phyloP scores from a whole-genome alignment of 1,140 invertebrate species.

The Choristoneura fumiferana region DNA sequence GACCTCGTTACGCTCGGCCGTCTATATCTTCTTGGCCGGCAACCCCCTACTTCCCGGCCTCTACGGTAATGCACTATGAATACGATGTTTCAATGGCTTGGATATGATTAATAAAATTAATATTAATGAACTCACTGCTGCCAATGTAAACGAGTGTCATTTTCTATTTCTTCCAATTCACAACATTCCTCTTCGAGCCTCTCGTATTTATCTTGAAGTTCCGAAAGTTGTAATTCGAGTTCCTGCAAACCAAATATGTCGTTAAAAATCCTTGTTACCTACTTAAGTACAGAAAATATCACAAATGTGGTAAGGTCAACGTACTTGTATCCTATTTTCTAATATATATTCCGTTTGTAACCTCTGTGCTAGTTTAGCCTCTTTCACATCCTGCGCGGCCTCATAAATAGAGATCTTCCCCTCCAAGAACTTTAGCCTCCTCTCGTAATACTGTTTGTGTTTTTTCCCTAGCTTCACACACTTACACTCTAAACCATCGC shows the following conservation, averaged over 20 bases:
- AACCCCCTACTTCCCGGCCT: no score
- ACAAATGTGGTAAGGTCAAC: conserved; percentile 5
- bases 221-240: conserved; percentile 76
- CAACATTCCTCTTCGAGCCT: conserved; percentile 82
- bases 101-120: conserved; percentile 3
- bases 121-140: conserved; percentile 75
- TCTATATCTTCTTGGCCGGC: no score
- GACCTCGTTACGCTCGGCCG: no score
- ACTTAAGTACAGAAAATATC: no score
- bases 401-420: conserved; percentile 80
- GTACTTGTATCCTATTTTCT: conserved; percentile 75
- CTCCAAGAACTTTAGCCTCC: conserved; percentile 79
- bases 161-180: conserved; percentile 84
- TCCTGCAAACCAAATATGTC: conserved; percentile 64
- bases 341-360: conserved; percentile 79
- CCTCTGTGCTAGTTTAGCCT: conserved; percentile 79
- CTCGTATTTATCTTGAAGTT: conserved; percentile 80
- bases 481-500: conserved; percentile 62
- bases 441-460: conserved; percentile 80
- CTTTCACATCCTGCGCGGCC: conserved; percentile 79
- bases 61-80: no score
- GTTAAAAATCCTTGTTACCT: no score
- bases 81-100: no score
- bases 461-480: conserved; percentile 75
- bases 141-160: conserved; percentile 82